phyloP scores from a whole-genome alignment of 1,140 invertebrate genomes.

The Zaprionus kolodkinae region DNA sequence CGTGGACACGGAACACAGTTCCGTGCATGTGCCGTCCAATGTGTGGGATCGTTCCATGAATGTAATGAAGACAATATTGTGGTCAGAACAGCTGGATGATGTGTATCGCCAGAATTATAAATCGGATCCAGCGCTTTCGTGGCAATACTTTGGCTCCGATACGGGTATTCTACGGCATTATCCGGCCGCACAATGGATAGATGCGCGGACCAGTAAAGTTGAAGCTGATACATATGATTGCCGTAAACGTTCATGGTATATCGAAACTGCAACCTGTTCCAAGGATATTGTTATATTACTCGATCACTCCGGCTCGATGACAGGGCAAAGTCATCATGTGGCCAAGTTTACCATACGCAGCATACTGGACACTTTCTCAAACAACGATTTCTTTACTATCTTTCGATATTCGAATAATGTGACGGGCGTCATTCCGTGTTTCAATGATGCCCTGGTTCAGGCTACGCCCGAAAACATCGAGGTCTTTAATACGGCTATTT shows the following conservation, averaged over 20 bases:
- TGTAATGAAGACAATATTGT: constrained; percentile 91
- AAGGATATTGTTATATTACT: constrained; percentile 98
- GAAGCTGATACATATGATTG: constrained; percentile 92
- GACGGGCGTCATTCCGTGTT: constrained; percentile 91
- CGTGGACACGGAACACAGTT: constrained; percentile 93
- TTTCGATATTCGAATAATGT: constrained; percentile 90
- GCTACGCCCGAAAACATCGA: constrained; percentile 96
- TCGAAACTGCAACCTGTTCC: constrained; percentile 97
- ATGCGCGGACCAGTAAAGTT: constrained; percentile 84
- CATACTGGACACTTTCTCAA: constrained; percentile 97
- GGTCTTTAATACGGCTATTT: constrained; percentile 90
- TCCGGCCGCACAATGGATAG: constrained; percentile 88
- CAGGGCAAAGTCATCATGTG: constrained; percentile 89
- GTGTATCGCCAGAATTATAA: constrained; percentile 94
- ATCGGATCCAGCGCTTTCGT: constrained; percentile 94
- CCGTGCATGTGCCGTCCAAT: constrained; percentile 97
- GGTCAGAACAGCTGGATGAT: constrained; percentile 93
- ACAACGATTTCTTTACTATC: constrained; percentile 99
- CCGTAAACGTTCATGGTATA: constrained; percentile 95
- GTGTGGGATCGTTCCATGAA: constrained; percentile 91
- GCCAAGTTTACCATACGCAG: constrained; percentile 90
- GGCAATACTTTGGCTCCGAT: constrained; percentile 98
- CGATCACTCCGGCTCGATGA: constrained; percentile 99
- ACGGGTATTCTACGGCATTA: constrained; percentile 96
- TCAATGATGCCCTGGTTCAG: constrained; percentile 92